Evolutionary conservation across 2,888 invertebrate species (phyloP).

Genomic region (Drosophila limbata): DNA sequence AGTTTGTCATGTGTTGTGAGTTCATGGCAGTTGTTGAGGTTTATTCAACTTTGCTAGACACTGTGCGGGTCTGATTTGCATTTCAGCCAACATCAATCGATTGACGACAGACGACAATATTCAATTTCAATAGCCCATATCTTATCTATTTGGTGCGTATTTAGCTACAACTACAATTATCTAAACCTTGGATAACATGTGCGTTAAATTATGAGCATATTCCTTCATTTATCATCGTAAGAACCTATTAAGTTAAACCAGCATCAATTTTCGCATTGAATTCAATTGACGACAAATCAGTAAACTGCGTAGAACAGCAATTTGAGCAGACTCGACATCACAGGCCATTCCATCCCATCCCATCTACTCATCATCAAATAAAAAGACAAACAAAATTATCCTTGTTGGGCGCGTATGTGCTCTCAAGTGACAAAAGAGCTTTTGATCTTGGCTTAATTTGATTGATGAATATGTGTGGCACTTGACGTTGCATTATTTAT

Average conservation of each 20-base stretch:
- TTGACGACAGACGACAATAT: neutral
- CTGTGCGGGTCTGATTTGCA: constrained; percentile 49
- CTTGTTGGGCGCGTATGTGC: constrained; percentile 21
- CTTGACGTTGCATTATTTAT: constrained; percentile 32
- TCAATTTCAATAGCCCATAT: constrained; percentile 25
- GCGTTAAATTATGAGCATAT: neutral
- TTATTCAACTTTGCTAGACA: constrained; percentile 64
- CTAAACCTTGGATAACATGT: neutral
- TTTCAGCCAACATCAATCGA: constrained; percentile 19
- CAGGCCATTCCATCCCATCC: neutral
- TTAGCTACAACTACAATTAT: neutral
- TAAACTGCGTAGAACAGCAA: constrained; percentile 45
- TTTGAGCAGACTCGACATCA: neutral
- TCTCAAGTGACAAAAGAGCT: constrained; percentile 40
- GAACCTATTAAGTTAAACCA: constrained; percentile 10
- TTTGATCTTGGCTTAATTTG: constrained; percentile 60
- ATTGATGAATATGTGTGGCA: constrained; percentile 67
- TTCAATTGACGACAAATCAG: constrained; percentile 34
- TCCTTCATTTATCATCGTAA: constrained; percentile 34
- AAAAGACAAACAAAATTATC: constrained; percentile 29
- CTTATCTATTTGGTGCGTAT: constrained; percentile 14
- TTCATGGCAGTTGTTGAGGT: constrained; percentile 71
- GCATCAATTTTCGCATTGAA: constrained; percentile 54
- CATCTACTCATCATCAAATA: neutral
- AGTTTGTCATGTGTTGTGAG: constrained; percentile 52